Percentiles rank a stretch among this genome's conserved stretches.
Conservation (phyloP, 2,113 vertebrate species). For the Hippolais icterina region DNA sequence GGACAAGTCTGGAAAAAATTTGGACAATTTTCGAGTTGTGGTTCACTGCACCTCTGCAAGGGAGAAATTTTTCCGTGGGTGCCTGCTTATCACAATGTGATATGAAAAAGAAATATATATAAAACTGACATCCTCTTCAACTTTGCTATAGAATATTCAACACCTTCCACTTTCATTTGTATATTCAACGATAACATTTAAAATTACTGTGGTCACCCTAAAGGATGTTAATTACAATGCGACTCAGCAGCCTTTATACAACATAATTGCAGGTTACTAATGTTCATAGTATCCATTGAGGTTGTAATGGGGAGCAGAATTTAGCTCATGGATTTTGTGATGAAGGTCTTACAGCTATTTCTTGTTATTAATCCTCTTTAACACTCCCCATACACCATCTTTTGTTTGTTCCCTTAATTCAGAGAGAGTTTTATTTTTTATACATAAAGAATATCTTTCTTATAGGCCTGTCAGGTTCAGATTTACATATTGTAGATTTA, state of each 20-base stretch:
- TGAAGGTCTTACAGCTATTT: slow-evolving; percentile 51
- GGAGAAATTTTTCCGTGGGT: not conserved
- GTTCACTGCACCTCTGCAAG: not conserved
- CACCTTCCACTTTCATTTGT: slow-evolving; percentile 52
- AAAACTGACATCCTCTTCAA: not conserved
- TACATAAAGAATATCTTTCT: slow-evolving; percentile 39
- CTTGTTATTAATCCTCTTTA: slow-evolving; percentile 65
- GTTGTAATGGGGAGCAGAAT: slow-evolving; percentile 58
- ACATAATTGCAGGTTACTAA: slow-evolving; percentile 66
- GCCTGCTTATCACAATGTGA: not conserved
- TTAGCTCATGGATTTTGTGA: slow-evolving; percentile 57
- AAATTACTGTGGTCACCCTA: slow-evolving; percentile 68
- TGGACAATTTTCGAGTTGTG: not conserved
- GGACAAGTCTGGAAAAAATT: not conserved
- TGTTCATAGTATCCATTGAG: slow-evolving; percentile 58
- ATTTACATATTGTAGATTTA: slow-evolving; percentile 58
- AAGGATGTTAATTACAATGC: slow-evolving; percentile 61
- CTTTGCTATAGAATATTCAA: slow-evolving; percentile 56
- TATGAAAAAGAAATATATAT: slow-evolving; percentile 1
- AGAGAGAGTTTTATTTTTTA: slow-evolving; percentile 54
- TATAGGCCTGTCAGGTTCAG: slow-evolving; percentile 47
- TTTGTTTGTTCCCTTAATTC: slow-evolving; percentile 65
- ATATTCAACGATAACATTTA: slow-evolving; percentile 36
- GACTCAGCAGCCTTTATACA: slow-evolving; percentile 42
- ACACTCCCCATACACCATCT: slow-evolving; percentile 42